Percentiles rank a stretch among this genome's conserved stretches.
Conservation (phyloP, 1,140 invertebrate genomes). For the Rhyzopertha dominica region DNA sequence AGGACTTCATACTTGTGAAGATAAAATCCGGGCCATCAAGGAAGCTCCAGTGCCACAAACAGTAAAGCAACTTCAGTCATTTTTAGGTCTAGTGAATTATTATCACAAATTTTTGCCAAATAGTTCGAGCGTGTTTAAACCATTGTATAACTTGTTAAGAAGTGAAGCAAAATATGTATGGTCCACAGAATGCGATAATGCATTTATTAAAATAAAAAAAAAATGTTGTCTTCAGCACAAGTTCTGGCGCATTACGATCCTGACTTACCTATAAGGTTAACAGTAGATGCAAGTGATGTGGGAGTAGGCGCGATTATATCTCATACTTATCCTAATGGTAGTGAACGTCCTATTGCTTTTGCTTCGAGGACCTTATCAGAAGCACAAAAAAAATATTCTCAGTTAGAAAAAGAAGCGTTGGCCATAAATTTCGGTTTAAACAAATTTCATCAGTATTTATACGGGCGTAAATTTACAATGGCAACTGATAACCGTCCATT, state of each 20-base stretch:
- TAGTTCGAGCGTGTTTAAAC: neutral
- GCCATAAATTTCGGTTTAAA: constrained; percentile 23
- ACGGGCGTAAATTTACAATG: constrained; percentile 45
- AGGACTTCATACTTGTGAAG: neutral
- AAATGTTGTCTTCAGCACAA: constrained; percentile 22
- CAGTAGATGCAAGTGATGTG: constrained; percentile 12
- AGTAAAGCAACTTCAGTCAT: neutral
- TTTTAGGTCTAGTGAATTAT: neutral
- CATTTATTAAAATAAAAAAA: constrained; percentile 32
- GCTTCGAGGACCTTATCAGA: constrained; percentile 19
- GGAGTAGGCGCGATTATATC: constrained; percentile 14
- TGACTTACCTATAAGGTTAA: constrained; percentile 10
- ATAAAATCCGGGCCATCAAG: neutral
- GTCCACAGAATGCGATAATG: constrained; percentile 14
- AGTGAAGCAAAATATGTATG: constrained; percentile 21
- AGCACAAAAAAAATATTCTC: constrained; percentile 24
- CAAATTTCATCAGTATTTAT: constrained; percentile 40
- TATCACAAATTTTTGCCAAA: constrained; percentile 2
- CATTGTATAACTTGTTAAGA: constrained; percentile 15
- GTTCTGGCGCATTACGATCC: constrained; percentile 23
- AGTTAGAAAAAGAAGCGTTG: constrained; percentile 27
- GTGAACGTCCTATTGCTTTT: constrained; percentile 24
- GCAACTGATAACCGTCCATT: constrained; percentile 46
- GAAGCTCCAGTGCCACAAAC: neutral
- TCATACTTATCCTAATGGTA: constrained; percentile 13